Evolutionary conservation across 2,113 vertebrate genomes (phyloP).

Genomic region (Lophotis ruficrista): DNA sequence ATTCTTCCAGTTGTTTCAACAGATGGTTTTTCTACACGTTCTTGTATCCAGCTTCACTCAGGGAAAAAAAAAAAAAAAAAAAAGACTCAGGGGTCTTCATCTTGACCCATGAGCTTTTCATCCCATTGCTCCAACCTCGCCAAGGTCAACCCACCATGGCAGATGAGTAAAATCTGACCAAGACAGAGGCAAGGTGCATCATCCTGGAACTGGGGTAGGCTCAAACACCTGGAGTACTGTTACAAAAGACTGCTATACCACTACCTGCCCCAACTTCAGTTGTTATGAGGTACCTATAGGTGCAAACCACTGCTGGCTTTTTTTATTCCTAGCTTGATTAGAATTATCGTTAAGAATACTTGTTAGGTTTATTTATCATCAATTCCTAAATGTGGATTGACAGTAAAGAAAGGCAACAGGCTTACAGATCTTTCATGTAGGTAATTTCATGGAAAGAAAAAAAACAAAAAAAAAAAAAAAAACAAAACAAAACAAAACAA

Average conservation of each 20-base stretch:
- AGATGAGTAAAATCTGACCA: rapidly evolving
- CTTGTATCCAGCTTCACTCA: background rate
- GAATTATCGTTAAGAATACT: background rate
- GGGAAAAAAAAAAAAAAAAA: background rate
- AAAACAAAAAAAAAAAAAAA: too few relatives aligned
- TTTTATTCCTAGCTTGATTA: background rate
- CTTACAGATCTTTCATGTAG: rapidly evolving
- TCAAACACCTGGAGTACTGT: background rate
- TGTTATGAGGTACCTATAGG: background rate
- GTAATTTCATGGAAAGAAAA: background rate
- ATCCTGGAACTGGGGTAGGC: background rate
- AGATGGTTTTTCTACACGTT: background rate
- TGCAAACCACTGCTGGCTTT: background rate
- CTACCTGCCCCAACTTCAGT: background rate
- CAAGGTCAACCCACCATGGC: rapidly evolving
- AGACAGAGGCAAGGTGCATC: background rate
- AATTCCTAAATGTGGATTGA: background rate
- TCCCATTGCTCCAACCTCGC: rapidly evolving
- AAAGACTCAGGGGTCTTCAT: background rate
- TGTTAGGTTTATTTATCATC: background rate
- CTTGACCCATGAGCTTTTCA: background rate
- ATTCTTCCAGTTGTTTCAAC: background rate
- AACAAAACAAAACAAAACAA: too few relatives aligned
- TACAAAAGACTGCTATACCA: background rate
- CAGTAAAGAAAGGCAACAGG: background rate